Conservation (phyloP, 1,140 invertebrate species). For the Lysiphlebus fabarum region DNA sequence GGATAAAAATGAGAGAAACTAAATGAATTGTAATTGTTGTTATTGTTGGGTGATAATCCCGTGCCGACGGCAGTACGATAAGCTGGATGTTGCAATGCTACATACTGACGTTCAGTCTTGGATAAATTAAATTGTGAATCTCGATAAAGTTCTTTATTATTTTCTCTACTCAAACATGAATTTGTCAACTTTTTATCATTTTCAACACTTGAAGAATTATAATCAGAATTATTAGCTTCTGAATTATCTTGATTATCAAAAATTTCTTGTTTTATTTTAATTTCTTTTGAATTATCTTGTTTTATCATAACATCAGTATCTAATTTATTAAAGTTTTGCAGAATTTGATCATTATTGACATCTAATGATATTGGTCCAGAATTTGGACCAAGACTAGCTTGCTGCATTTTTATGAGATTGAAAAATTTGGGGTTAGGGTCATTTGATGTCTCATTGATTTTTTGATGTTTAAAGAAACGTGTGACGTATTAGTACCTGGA, state of each 20-base stretch:
- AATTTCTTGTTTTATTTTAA: slow-evolving; percentile 11
- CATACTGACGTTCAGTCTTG: slow-evolving; percentile 11
- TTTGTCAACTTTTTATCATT: slow-evolving; percentile 5
- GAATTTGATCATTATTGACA: no score
- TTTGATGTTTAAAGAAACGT: not conserved
- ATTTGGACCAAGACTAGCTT: slow-evolving; percentile 34
- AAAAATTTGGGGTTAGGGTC: not conserved
- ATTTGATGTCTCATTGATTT: not conserved
- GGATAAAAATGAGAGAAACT: slow-evolving; percentile 31
- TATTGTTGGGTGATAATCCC: not conserved
- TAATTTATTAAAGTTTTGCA: not conserved
- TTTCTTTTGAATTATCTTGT: slow-evolving; percentile 25
- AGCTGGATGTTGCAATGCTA: slow-evolving; percentile 25
- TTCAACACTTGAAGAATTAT: no score
- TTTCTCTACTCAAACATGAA: not conserved
- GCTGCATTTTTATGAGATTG: slow-evolving; percentile 41
- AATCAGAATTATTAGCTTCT: not conserved
- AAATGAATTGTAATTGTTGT: slow-evolving; percentile 18
- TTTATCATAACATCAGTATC: slow-evolving; percentile 34
- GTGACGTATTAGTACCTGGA: not conserved
- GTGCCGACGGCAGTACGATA: slow-evolving; percentile 26
- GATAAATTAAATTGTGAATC: not conserved
- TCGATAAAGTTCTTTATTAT: not conserved
- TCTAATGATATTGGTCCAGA: not conserved
- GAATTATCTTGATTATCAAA: not conserved